Percentiles rank a stretch among this genome's conserved stretches.
phyloP scores from a whole-genome alignment of 1,140 invertebrate genomes.

The Bathynomus jamesi region DNA sequence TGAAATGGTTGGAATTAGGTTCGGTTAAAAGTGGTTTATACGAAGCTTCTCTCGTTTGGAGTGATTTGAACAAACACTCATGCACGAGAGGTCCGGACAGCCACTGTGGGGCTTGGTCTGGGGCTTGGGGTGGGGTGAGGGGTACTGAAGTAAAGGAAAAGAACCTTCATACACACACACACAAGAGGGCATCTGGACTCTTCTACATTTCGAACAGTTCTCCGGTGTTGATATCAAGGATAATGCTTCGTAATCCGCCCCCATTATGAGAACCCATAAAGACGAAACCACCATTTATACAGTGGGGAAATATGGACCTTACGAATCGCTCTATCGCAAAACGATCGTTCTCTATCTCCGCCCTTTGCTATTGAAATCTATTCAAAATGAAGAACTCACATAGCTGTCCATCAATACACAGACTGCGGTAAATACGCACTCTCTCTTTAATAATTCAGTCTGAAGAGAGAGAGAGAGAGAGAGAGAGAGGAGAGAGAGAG shows the following conservation, averaged over 20 bases:
- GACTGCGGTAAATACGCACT: background rate
- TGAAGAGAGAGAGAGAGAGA: background rate
- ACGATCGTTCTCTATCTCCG: background rate
- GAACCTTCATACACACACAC: background rate
- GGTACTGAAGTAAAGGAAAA: background rate
- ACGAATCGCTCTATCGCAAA: background rate
- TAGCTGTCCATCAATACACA: background rate
- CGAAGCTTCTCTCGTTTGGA: background rate
- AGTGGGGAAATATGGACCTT: background rate
- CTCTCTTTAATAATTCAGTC: background rate
- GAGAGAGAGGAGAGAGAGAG: too few relatives aligned
- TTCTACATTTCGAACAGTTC: background rate
- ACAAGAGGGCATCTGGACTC: background rate
- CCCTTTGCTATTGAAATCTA: background rate
- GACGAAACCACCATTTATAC: background rate
- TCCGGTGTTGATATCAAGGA: constrained; percentile 8
- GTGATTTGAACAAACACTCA: background rate
- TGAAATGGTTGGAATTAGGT: too few relatives aligned
- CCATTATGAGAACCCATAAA: constrained; percentile 1
- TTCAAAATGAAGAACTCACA: constrained; percentile 3
- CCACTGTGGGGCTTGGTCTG: background rate
- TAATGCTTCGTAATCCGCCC: constrained; percentile 5
- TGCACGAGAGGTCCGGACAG: background rate
- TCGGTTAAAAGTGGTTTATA: background rate
- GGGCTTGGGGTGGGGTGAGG: too few relatives aligned